A percentile compares a stretch with the other conserved stretches of the same genome.
Conservation (phyloP, 2,113 vertebrate species). For the Ginglymostoma cirratum region DNA sequence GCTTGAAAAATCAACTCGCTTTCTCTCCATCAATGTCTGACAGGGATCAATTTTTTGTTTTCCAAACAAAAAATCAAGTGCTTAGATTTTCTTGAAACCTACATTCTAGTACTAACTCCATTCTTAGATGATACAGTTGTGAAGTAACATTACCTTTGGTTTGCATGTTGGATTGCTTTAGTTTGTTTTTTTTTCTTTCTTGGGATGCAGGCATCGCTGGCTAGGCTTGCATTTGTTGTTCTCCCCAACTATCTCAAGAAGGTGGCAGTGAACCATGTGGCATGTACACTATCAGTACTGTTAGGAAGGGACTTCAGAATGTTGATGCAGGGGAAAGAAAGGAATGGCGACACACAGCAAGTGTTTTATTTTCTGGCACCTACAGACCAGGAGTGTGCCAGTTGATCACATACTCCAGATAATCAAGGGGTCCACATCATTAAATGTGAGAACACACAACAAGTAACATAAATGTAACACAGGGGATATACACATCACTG, state of each 20-base stretch:
- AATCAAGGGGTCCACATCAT: too few species aligned
- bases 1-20: not conserved
- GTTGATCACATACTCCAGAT: too few species aligned
- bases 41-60: not conserved
- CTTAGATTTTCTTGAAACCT: not conserved
- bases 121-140: not conserved
- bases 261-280: not conserved
- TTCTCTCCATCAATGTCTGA: not conserved
- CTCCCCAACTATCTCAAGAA: not conserved
- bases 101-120: not conserved
- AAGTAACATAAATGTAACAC: too few species aligned
- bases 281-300: too few species aligned
- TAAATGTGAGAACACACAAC: too few species aligned
- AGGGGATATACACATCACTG: too few species aligned
- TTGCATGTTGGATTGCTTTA: not conserved
- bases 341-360: too few species aligned
- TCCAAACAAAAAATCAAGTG: too few species aligned
- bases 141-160: not conserved
- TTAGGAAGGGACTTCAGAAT: not conserved
- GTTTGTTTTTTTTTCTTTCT: not conserved
- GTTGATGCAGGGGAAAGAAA: not conserved
- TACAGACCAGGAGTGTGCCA: too few species aligned
- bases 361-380: too few species aligned
- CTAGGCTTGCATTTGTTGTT: not conserved
- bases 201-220: too few species aligned